phyloP scores from a whole-genome alignment of 2,797 vertebrate genomes.

The Choloepus didactylus region DNA sequence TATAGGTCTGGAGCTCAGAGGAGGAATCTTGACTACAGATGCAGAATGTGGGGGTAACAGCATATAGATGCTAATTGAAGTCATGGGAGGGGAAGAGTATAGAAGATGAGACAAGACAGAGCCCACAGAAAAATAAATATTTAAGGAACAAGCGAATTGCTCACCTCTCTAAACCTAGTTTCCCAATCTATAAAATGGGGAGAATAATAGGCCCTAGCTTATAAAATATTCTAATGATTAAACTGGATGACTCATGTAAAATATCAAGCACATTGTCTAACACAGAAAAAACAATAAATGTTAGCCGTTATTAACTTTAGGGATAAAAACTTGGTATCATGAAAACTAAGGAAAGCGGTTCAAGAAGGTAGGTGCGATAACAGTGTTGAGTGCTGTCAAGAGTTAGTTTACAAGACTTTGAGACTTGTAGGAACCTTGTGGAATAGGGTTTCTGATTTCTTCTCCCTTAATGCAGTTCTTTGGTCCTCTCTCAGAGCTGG shows the following conservation, averaged over 20 bases:
- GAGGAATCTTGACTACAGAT: background rate
- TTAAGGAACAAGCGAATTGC: background rate
- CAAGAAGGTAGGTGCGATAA: background rate
- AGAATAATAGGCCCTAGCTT: background rate
- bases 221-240: slow-evolving; percentile 6
- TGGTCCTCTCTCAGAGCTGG: background rate
- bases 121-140: background rate
- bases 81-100: background rate
- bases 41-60: background rate
- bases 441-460: background rate
- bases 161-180: background rate
- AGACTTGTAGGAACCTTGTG: background rate
- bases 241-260: background rate
- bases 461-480: background rate
- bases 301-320: background rate
- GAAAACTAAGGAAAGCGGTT: slow-evolving; percentile 29
- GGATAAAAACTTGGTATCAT: background rate
- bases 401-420: background rate
- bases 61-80: background rate
- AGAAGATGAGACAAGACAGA: background rate
- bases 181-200: background rate
- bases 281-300: background rate
- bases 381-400: background rate
- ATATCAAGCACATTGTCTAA: background rate
- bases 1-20: background rate